Evolutionary conservation across 1,140 invertebrate species (phyloP).

Genomic region (Lasioglossum baleicum): DNA sequence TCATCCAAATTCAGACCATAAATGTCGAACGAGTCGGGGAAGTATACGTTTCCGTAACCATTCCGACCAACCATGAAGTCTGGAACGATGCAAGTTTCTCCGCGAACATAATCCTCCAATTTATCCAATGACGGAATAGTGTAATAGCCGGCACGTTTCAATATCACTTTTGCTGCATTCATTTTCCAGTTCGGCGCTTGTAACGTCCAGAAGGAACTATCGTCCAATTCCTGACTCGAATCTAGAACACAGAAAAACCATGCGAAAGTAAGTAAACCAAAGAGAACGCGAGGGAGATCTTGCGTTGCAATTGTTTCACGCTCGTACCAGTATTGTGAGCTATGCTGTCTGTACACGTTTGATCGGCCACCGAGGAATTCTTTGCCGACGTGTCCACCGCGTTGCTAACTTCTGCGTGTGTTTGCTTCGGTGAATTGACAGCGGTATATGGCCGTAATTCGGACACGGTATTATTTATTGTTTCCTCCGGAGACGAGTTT

Average conservation of each 20-base stretch:
- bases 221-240: constrained; percentile 69
- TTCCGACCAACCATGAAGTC: constrained; percentile 94
- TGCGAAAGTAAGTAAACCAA: neutral
- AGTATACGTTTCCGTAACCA: constrained; percentile 96
- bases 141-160: constrained; percentile 88
- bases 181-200: constrained; percentile 74
- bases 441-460: constrained; percentile 55
- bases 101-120: constrained; percentile 80
- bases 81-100: constrained; percentile 91
- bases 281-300: too few relatives aligned
- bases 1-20: constrained; percentile 93
- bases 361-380: constrained; percentile 49
- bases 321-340: constrained; percentile 31
- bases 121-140: constrained; percentile 86
- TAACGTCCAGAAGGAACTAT: constrained; percentile 54
- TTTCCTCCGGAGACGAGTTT: constrained; percentile 48
- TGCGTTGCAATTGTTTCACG: neutral
- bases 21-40: constrained; percentile 93
- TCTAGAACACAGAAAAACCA: constrained; percentile 49
- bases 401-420: constrained; percentile 24
- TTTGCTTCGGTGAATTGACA: constrained; percentile 20
- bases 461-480: constrained; percentile 63
- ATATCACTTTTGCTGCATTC: constrained; percentile 83
- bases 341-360: constrained; percentile 46
- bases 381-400: constrained; percentile 35